Conservation (phyloP, 2,113 vertebrate species). For the Rutilus rutilus region DNA sequence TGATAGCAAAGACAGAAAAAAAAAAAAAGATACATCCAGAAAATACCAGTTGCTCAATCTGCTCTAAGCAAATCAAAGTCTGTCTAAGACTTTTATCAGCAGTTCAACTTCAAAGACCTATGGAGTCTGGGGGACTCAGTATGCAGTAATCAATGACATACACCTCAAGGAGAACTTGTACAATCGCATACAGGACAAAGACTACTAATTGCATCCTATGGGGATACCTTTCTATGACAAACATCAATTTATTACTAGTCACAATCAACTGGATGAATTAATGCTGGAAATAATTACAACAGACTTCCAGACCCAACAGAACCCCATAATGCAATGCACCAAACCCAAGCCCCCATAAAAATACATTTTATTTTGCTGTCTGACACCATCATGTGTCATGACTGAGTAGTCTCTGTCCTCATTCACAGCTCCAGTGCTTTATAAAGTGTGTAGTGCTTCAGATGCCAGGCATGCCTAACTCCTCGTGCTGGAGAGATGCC, state of each 20-base stretch:
- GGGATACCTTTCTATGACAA: background rate
- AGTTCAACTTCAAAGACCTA: background rate
- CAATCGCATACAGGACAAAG: background rate
- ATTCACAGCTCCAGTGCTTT: conserved; percentile 39
- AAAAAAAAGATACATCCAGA: background rate
- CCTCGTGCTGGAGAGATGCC: conserved; percentile 41
- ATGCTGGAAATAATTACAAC: background rate
- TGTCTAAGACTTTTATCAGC: conserved; percentile 5
- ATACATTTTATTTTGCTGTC: background rate
- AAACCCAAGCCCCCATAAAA: background rate
- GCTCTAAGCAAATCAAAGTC: conserved; percentile 4
- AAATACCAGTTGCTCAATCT: conserved; percentile 5
- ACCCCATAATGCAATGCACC: background rate
- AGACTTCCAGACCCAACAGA: background rate
- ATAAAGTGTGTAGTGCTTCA: conserved; percentile 44
- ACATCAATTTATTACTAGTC: background rate
- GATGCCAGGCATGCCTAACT: conserved; percentile 74
- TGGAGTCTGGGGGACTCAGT: background rate
- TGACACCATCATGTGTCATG: background rate
- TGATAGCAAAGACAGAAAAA: background rate
- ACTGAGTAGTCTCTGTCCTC: background rate
- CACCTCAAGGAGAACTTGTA: background rate
- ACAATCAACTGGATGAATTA: background rate
- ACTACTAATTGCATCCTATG: background rate
- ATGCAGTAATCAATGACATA: background rate